Base-by-base conservation (phyloP, 2,888 invertebrate genomes). In the Nymphalis polychloros region DNA sequence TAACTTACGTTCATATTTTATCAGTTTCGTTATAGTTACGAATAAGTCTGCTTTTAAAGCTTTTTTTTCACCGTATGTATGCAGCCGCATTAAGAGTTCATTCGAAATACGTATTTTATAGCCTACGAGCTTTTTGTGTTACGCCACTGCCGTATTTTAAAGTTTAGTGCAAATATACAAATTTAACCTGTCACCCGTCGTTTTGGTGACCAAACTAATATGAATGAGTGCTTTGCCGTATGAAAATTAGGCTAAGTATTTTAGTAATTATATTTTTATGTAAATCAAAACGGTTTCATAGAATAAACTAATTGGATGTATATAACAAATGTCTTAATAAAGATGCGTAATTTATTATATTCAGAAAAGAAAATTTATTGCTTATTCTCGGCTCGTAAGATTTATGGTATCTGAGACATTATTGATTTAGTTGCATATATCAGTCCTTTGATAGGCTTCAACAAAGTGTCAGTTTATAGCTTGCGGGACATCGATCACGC, bases 401-500 rank as follows among this genome's bases (percentile, higher is more conserved):
- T 67, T 67, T 53, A 67, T 67, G 57, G 62, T 55, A 62, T 57
- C 47, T 62, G 48, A 48, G 50, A 63, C 62, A 64, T 68, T 65
- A 68, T 68, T 62, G 64, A 70, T 70, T 67, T 50, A 50, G 50
- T 59, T 62, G 67, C 64, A 52, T 52, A 23, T 67, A 67, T 61
- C 62, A 47, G 60, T 61, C 65, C 59, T 68, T 49, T 72, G 70
- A 70, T 71, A 76, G 73, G 77, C 75, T 78, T 76, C 77, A 77
- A 75, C 72, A 69, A 66, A 73, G 64, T 74, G 76, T 78, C 83
- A 84, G 80, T 67, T 81, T 75, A 75, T 75, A 77, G 73, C 69
- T 73, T 72, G 72, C 75, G 75, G 77, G 75, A 73, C 75, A 78
- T 84, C 83, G 80, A 82, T 83, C 82, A 84, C 80, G 80, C 65